Evolutionary conservation across 2,113 vertebrate species (phyloP).

Genomic region (Heterotilapia buettikoferi): DNA sequence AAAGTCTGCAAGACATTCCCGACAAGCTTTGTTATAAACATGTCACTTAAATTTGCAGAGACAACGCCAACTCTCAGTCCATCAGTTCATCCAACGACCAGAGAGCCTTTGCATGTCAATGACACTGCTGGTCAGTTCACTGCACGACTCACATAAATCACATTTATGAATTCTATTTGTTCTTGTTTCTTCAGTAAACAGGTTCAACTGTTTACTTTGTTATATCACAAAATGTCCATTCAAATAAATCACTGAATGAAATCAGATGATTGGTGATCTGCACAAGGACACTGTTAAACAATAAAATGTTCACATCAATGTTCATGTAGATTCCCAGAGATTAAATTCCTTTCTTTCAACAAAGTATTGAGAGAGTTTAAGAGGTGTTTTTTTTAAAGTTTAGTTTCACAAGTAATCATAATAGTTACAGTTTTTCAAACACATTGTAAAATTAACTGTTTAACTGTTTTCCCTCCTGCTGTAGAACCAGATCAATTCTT

Average conservation of each 20-base stretch:
- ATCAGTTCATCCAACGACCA: background rate
- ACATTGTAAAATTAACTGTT: background rate
- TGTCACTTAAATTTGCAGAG: background rate
- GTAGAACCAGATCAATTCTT: slow-evolving; percentile 50
- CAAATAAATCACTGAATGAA: background rate
- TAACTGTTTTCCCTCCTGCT: background rate
- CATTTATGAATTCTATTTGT: background rate
- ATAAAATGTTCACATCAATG: fast-evolving
- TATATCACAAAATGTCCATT: background rate
- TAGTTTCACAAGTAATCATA: background rate
- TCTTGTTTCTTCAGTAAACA: background rate
- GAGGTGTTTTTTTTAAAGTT: fast-evolving
- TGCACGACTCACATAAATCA: background rate
- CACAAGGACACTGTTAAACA: background rate
- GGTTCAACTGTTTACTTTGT: background rate
- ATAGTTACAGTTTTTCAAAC: background rate
- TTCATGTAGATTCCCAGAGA: background rate
- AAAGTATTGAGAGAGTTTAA: background rate
- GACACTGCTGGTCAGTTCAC: slow-evolving; percentile 13
- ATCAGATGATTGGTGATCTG: background rate
- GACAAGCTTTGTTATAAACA: background rate
- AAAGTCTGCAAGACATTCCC: background rate
- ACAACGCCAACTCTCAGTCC: background rate
- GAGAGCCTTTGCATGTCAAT: slow-evolving; percentile 3
- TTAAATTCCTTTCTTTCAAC: background rate